A percentile compares a stretch with the other conserved stretches of the same genome.
Evolutionary conservation across 2,797 vertebrate species (phyloP).

Genomic region (Anisognathus igniventris): DNA sequence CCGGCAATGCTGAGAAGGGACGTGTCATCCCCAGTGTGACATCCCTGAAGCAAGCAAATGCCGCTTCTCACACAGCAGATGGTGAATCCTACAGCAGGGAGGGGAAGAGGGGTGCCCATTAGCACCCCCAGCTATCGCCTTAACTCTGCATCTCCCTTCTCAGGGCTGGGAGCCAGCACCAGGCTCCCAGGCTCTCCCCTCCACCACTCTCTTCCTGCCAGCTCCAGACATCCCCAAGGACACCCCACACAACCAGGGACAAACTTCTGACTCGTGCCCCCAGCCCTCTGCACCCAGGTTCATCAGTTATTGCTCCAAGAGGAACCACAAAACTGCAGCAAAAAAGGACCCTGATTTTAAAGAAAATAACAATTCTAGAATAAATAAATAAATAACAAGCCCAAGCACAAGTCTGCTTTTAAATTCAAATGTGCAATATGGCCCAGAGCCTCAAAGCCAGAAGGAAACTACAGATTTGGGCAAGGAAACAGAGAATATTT

Average conservation of each 20-base stretch:
- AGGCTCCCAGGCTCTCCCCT: not conserved
- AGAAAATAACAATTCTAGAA: slow-evolving; percentile 15
- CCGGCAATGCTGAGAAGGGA: not conserved
- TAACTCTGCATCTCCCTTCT: not conserved
- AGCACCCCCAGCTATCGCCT: slow-evolving; percentile 44
- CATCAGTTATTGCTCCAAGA: not conserved
- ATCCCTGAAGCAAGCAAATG: slow-evolving; percentile 33
- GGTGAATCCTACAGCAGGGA: slow-evolving; percentile 22
- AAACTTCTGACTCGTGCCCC: not conserved
- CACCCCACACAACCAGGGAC: not conserved
- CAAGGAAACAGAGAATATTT: slow-evolving; percentile 62
- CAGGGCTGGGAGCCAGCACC: slow-evolving; percentile 39
- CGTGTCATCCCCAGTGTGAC: not conserved
- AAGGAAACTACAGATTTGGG: slow-evolving; percentile 60
- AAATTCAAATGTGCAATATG: slow-evolving; percentile 70
- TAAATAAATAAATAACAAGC: slow-evolving; percentile 46
- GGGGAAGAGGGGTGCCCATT: slow-evolving; percentile 36
- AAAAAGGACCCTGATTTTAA: not conserved
- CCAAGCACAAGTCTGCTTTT: slow-evolving; percentile 47
- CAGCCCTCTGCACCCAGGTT: not conserved
- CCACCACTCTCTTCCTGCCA: not conserved
- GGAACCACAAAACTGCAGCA: not conserved
- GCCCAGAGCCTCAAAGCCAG: slow-evolving; percentile 50
- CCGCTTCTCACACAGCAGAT: slow-evolving; percentile 33
- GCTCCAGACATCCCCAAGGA: not conserved